Evolutionary conservation across 2,797 vertebrate species (phyloP), one percentile per base, ranked within the genome.

Genomic region (Lagodon rhomboides): DNA sequence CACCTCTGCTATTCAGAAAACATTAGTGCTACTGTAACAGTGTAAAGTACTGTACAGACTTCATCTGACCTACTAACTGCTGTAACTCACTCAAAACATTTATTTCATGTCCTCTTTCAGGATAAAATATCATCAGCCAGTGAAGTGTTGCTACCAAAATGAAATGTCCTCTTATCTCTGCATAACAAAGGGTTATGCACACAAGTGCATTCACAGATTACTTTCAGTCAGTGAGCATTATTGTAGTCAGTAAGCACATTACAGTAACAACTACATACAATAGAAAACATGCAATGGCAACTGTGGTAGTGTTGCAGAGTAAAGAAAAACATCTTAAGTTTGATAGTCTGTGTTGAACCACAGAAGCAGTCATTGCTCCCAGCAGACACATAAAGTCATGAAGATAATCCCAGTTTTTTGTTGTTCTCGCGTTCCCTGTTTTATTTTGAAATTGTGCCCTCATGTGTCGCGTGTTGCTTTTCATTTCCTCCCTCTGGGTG

Each of bases 31-130:
- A 23, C 20, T 34, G 15, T 51, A n/a, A 68, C 20, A 38, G 38
- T 3, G 7, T 62, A 54, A 38, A 38, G 38, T 61, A 11, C 13
- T 55, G 12, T 43, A 22, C 17, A 75, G 20, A 27, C 46, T 43
- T 25, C 5, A 23, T 75, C 15, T 58, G 34, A 68, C 13, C 68
- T 34, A 44, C 27, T 59, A 63, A 75, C 50, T n/a, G 6, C 44
- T 47, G 53, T n/a, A 34, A 23, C n/a, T 68, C 27, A 54, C 22
- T 44, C 5, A 58, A 66, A 56, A 66, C 20, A 44, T 43, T 34
- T 65, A 38, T 54, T 11, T 66, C 53, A 38, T 54, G 47, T 49
- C 60, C 46, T 72, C 82, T 65, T 68, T 53, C 3, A 68, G n/a
- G 22, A 55, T 56, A 16, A 41, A 51, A 66, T 20, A 62, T 63